phyloP scores from a whole-genome alignment of 2,113 vertebrate genomes.

The Pogonocichla stellata region DNA sequence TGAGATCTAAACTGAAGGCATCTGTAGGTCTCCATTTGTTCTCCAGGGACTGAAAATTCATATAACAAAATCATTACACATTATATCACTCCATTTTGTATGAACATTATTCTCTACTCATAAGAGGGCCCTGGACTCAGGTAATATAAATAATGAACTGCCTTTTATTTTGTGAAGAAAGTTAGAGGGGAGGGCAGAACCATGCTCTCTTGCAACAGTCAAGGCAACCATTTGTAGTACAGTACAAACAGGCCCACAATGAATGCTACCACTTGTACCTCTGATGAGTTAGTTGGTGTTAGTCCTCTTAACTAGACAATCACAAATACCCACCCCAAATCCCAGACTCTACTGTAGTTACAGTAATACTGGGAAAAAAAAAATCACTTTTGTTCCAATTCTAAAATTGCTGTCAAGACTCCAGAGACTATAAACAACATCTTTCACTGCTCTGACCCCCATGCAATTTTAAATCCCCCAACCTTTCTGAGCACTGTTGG shows the following conservation, averaged over 20 bases:
- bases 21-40: constrained; percentile 18
- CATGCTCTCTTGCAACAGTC: not conserved
- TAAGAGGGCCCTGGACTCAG: constrained; percentile 72
- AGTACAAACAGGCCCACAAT: not conserved
- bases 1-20: constrained; percentile 50
- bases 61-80: constrained; percentile 72
- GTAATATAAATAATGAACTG: constrained; percentile 76
- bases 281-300: not conserved
- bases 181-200: not conserved
- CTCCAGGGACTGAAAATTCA: constrained; percentile 70
- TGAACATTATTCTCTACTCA: constrained; percentile 66
- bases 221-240: not conserved
- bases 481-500: constrained; percentile 84
- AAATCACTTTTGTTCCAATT: constrained; percentile 79
- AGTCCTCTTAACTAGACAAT: constrained; percentile 58
- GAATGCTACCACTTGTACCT: not conserved
- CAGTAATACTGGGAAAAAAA: constrained; percentile 67
- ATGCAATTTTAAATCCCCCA: constrained; percentile 89
- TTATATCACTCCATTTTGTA: constrained; percentile 70
- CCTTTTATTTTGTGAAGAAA: constrained; percentile 66
- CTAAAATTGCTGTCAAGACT: constrained; percentile 79
- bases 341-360: constrained; percentile 69
- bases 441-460: constrained; percentile 87
- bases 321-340: constrained; percentile 56
- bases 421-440: constrained; percentile 84